Conservation (phyloP, 2,113 vertebrate genomes). For the Garra rufa region DNA sequence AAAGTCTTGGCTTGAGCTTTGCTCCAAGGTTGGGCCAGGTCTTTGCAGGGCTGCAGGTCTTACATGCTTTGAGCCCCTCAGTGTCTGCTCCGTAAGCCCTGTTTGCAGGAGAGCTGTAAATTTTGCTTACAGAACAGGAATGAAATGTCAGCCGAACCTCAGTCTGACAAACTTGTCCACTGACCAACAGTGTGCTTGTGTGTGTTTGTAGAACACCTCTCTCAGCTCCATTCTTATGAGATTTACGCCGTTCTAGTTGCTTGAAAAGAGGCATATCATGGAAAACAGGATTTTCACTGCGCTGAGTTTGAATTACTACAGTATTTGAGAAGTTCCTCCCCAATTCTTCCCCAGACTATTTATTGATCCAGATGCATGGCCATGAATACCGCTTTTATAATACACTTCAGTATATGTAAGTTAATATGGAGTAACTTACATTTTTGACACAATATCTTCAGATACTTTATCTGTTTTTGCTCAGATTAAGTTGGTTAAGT, state of each 20-base stretch:
- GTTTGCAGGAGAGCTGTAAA: constrained; percentile 56
- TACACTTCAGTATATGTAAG: no score
- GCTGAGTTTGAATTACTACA: background rate
- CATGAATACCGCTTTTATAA: no score
- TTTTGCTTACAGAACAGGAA: constrained; percentile 63
- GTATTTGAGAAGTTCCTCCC: background rate
- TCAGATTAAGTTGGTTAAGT: background rate
- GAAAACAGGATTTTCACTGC: background rate
- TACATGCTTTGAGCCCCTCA: constrained; percentile 57
- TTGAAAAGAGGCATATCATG: background rate
- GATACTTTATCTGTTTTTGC: no score
- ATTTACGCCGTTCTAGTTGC: background rate
- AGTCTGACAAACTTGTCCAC: constrained; percentile 51
- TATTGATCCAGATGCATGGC: background rate
- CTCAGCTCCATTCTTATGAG: background rate
- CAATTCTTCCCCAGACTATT: background rate
- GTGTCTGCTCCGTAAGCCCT: constrained; percentile 57
- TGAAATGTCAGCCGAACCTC: constrained; percentile 56
- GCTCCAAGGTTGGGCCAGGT: constrained; percentile 52
- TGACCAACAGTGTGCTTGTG: constrained; percentile 28
- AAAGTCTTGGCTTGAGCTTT: constrained; percentile 53
- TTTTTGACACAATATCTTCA: no score
- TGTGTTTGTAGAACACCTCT: constrained; percentile 14
- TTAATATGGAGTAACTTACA: no score
- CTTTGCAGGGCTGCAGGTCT: constrained; percentile 50